Conservation (phyloP, 2,888 invertebrate species). For the Mactromeris polynyma region DNA sequence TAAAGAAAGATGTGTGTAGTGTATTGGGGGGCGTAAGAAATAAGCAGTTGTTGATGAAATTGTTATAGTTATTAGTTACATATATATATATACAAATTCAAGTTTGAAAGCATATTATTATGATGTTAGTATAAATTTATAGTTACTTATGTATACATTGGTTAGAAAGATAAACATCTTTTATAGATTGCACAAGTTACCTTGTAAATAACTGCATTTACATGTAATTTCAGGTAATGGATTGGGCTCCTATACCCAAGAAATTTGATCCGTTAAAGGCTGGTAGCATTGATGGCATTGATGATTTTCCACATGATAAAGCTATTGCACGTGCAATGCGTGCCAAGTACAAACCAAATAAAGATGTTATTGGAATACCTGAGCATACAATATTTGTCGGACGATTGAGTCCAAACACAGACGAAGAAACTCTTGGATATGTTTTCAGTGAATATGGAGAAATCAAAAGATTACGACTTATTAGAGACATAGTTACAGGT, state of each 20-base stretch:
- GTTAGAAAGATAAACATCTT: too few species aligned
- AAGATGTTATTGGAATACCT: constrained; percentile 90
- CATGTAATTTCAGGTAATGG: constrained; percentile 22
- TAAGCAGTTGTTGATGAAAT: too few species aligned
- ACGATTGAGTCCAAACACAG: constrained; percentile 91
- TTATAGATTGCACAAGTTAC: too few species aligned
- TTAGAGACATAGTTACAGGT: constrained; percentile 94
- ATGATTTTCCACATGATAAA: constrained; percentile 93
- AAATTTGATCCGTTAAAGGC: constrained; percentile 93
- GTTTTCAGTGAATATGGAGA: constrained; percentile 90
- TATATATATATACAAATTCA: too few species aligned
- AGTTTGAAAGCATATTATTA: too few species aligned
- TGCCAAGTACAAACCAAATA: constrained; percentile 87
- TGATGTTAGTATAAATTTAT: too few species aligned
- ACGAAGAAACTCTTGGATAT: constrained; percentile 89
- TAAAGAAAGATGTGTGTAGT: too few species aligned
- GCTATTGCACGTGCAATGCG: constrained; percentile 92
- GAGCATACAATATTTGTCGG: constrained; percentile 92
- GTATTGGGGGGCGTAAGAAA: too few species aligned
- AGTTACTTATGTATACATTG: too few species aligned
- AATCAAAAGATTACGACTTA: constrained; percentile 90
- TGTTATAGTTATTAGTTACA: too few species aligned
- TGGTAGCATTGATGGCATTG: constrained; percentile 96
- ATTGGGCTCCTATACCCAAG: constrained; percentile 87
- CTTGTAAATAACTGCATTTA: too few species aligned